Percentiles rank a stretch among this genome's conserved stretches.
Conservation (phyloP, 2,113 vertebrate genomes). For the Dasyurus viverrinus region DNA sequence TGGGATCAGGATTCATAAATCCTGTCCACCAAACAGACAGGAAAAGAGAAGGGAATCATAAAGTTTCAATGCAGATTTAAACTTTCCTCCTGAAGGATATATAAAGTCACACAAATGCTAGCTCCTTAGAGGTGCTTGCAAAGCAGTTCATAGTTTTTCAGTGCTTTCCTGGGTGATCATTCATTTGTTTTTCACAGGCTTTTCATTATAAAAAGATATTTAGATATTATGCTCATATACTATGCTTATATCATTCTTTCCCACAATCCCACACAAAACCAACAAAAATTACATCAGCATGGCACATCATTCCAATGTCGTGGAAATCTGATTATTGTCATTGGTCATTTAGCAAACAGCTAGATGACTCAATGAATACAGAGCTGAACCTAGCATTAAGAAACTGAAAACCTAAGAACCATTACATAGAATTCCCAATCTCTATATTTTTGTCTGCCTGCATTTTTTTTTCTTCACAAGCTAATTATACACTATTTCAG, state of each 20-base stretch:
- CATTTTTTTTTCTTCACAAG: too few species aligned
- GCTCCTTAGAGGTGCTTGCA: neutral
- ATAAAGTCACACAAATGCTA: neutral
- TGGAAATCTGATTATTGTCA: neutral
- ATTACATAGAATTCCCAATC: too few species aligned
- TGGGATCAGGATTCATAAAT: neutral
- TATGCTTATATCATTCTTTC: neutral
- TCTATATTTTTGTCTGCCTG: too few species aligned
- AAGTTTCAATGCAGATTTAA: constrained; percentile 1
- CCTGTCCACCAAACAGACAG: neutral
- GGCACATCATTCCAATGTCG: neutral
- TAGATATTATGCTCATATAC: neutral
- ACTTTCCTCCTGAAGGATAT: neutral
- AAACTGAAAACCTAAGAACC: too few species aligned
- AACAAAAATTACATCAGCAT: neutral
- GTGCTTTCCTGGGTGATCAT: neutral
- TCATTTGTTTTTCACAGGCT: neutral
- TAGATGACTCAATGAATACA: neutral
- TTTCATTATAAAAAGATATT: neutral
- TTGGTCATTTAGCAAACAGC: neutral
- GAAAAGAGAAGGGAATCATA: neutral
- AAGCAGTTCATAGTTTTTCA: neutral
- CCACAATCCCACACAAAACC: neutral
- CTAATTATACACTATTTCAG: too few species aligned
- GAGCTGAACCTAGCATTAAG: neutral